phyloP scores from a whole-genome alignment of 1,140 invertebrate genomes.

The Magallana ariakensis region DNA sequence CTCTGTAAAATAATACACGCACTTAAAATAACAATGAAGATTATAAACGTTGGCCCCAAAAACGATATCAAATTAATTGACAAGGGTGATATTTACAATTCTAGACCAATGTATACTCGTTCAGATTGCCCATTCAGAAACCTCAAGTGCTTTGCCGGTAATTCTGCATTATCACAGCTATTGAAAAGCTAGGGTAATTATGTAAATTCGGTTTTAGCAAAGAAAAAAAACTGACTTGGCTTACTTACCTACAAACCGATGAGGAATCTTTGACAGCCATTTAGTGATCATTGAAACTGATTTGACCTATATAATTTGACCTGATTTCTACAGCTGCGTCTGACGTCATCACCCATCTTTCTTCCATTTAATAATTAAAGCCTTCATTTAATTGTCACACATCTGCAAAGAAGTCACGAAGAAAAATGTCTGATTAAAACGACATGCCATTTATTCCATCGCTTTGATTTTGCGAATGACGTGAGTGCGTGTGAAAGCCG shows the following conservation, averaged over 20 bases:
- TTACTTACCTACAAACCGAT: constrained; percentile 1
- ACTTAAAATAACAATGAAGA: no score
- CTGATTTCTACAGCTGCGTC: background rate
- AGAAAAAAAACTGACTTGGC: background rate
- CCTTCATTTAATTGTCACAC: background rate
- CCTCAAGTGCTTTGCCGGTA: background rate
- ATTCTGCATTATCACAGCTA: background rate
- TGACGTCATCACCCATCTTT: constrained; percentile 23
- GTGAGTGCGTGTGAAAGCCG: no score
- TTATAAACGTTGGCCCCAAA: background rate
- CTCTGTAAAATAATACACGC: no score
- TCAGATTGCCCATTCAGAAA: background rate
- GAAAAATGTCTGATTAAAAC: background rate
- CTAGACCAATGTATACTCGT: constrained; percentile 1
- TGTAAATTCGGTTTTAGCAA: background rate
- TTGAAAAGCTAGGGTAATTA: background rate
- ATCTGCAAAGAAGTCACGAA: constrained; percentile 16
- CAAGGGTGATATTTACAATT: constrained; percentile 16
- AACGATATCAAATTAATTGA: background rate
- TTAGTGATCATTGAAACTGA: background rate
- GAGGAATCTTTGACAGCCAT: background rate
- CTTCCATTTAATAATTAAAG: background rate
- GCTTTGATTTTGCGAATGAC: background rate
- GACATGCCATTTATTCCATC: background rate
- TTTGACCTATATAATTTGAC: constrained; percentile 15